Percentiles rank a stretch among this genome's conserved stretches.
Evolutionary conservation across 2,888 invertebrate species (phyloP).

Genomic region (Furcula furcula): DNA sequence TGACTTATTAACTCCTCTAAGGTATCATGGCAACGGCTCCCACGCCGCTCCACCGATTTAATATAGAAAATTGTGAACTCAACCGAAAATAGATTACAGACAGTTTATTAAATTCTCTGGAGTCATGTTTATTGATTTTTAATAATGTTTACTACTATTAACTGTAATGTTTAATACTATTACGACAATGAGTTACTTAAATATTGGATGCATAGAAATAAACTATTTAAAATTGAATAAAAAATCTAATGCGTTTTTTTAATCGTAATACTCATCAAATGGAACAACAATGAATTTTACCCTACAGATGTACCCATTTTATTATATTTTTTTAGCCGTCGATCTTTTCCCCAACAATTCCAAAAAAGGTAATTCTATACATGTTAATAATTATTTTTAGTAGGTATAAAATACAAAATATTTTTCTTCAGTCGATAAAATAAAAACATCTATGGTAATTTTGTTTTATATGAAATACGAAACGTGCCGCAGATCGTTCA

Average conservation of each 20-base stretch:
- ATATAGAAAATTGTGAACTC: constrained; percentile 79
- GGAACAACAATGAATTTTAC: too few species aligned
- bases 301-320: too few species aligned
- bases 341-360: too few species aligned
- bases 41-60: constrained; percentile 62
- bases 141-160: too few species aligned
- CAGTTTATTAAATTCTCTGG: constrained; percentile 74
- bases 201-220: too few species aligned
- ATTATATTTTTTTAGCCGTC: too few species aligned
- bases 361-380: too few species aligned
- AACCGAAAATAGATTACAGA: constrained; percentile 58
- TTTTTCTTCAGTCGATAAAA: background rate
- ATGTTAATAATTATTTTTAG: too few species aligned
- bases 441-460: constrained; percentile 25
- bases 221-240: background rate
- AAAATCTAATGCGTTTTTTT: background rate
- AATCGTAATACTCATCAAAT: background rate
- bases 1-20: constrained; percentile 80
- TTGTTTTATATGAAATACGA: constrained; percentile 25
- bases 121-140: constrained; percentile 31
- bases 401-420: too few species aligned
- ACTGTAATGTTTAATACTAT: too few species aligned
- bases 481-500: constrained; percentile 13
- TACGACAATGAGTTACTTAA: too few species aligned
- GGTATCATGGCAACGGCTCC: constrained; percentile 79